Base-by-base conservation (phyloP, 1,140 invertebrate species). In the Drosophila watanabei region DNA sequence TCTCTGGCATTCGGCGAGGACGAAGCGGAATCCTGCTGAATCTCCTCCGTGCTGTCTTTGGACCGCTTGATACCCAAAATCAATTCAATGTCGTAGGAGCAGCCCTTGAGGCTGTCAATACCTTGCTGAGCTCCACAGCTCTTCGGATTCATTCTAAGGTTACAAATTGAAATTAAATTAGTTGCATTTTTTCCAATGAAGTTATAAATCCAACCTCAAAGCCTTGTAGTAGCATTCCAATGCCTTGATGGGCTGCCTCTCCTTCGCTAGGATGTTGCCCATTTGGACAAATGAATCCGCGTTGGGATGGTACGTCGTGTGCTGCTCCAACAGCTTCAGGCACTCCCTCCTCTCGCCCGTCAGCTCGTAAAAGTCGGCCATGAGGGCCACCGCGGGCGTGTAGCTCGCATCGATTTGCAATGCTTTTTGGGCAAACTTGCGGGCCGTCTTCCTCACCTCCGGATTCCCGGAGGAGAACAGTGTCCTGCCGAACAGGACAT, bases 221-320 rank as follows among this genome's bases (percentile, higher is more conserved):
- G 92, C 91, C 18, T 75, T 56, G 9, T 90, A 91, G 33, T 91
- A 93, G 51, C 78, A 88, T 16, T 93, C 90, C 16, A 93, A 49
- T 0, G 92, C 92, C 33, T 61, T 84, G 49, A 82, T 64, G 9
- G 83, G 56, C 62, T 92, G 78, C 68, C 88, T 85, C 41, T 84
- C 78, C 0, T 6, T 24, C 7, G 76, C 71, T 7, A 88, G 49
- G 18, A 92, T 68, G 35, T 92, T 88, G 6, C 79, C 92, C 24
- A 93, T 71, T 72, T 87, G 81, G 11, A 78, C 79, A 48, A 81
- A 90, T 0, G 92, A 72, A 64, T 82, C 84, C 9, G 64, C 64
- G 60, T 91, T 75, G 1, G 92, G 92, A 64, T 71, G 76, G 9
- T 46, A 51, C 4, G 63, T 35, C 8, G 87, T 82, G 18, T 92